phyloP scores from a whole-genome alignment of 2,113 vertebrate genomes.

The Lates calcarifer region DNA sequence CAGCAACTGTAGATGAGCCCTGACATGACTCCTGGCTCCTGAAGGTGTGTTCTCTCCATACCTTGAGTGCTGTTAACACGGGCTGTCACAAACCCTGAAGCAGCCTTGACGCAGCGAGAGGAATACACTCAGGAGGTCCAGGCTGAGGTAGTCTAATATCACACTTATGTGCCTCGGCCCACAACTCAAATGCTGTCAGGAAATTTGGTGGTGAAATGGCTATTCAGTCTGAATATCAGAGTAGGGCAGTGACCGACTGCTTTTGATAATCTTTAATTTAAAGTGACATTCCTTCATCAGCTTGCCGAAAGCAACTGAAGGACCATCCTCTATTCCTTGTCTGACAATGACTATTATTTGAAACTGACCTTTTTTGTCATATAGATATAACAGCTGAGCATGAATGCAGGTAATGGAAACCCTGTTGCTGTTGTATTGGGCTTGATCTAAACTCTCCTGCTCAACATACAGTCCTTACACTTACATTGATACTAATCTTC shows the following conservation, averaged over 20 bases:
- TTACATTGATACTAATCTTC: neutral
- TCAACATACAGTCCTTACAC: neutral
- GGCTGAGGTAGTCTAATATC: neutral
- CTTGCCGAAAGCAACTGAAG: neutral
- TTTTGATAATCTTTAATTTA: neutral
- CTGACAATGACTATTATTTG: neutral
- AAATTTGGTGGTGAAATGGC: neutral
- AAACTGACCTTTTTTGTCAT: neutral
- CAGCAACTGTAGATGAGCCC: slow-evolving; percentile 26
- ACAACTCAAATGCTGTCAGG: neutral
- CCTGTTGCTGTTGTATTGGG: no score
- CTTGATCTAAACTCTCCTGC: no score
- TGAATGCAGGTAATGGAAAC: no score
- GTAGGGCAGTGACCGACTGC: neutral
- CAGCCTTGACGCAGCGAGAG: neutral
- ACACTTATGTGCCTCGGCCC: neutral
- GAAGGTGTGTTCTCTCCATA: neutral
- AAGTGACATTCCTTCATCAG: neutral
- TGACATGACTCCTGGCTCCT: neutral
- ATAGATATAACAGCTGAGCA: no score
- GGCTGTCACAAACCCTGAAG: slow-evolving; percentile 10
- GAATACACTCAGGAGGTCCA: neutral
- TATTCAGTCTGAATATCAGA: neutral
- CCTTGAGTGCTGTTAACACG: slow-evolving; percentile 7
- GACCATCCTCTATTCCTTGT: neutral